A percentile compares a stretch with the other conserved stretches of the same genome.
Conservation (phyloP, 2,797 vertebrate species). For the Danio albolineatus region DNA sequence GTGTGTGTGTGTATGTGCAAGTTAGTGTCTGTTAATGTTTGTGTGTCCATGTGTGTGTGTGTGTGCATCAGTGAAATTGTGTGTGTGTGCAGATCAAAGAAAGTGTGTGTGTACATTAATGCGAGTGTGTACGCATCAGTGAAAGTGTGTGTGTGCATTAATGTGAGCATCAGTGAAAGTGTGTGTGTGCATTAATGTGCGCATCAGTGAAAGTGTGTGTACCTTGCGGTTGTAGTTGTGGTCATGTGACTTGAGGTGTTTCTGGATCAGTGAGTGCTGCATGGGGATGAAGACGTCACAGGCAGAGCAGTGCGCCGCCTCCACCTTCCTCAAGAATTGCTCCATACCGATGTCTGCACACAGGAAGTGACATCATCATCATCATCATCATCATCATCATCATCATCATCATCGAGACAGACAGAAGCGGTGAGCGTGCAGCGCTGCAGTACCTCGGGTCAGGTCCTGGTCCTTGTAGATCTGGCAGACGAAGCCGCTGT, state of each 20-base stretch:
- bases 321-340: constrained; percentile 93
- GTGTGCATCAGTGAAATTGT: too few relatives aligned
- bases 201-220: constrained; percentile 30
- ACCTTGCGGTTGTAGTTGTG: constrained; percentile 95
- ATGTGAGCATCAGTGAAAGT: too few relatives aligned
- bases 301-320: constrained; percentile 91
- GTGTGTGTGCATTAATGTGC: fast-evolving
- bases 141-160: too few relatives aligned
- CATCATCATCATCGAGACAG: not conserved
- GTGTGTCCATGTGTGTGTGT: too few relatives aligned
- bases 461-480: constrained; percentile 91
- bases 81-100: too few relatives aligned
- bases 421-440: not conserved
- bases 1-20: too few relatives aligned
- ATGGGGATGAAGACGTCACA: constrained; percentile 96
- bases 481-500: constrained; percentile 87
- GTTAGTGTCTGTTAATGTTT: too few relatives aligned
- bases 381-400: not conserved
- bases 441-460: constrained; percentile 80
- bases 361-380: not conserved
- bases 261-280: constrained; percentile 90
- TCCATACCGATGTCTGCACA: constrained; percentile 89
- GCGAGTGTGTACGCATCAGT: too few relatives aligned
- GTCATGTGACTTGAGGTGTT: constrained; percentile 88
- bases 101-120: too few relatives aligned